Base-by-base conservation (phyloP, 2,797 vertebrate species). In the Chaunax sp. region DNA sequence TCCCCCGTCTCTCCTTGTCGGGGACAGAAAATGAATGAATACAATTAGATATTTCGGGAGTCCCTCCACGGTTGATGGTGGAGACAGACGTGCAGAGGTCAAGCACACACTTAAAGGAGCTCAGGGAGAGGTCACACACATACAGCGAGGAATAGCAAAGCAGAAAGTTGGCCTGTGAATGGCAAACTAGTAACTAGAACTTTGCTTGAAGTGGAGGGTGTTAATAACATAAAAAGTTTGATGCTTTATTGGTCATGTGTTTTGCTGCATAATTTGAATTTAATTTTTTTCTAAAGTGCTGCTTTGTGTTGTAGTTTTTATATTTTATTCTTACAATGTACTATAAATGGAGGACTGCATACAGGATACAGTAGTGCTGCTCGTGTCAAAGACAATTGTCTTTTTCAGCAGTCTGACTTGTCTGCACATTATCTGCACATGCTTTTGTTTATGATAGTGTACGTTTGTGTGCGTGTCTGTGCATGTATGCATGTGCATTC, bases 21-120 rank as follows among this genome's bases (percentile, higher is more conserved):
- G 81, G 91, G 84, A 80, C 81, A 90, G 87, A 93, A 95, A 95
- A 94, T 88, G 90, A 95, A 93, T 93, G 89, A 94, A 94, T 94
- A 94, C 91, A 94, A 92, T 95, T 94, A 94, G 90, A 91, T 94
- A 87, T 92, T 94, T 94, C 69, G 89, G 82, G 87, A 93, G 88
- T 88, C 85, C 72, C 78, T 80, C 80, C 72, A 80, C 56, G 63
- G 76, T 78, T 77, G 79, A 90, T 62, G 1, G 62, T 76, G 73
- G 73, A 80, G 80, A 84, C 77, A 87, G 77, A 82, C 81, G 23
- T 47, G 13, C 84, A 84, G 88, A 87, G 89, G 88, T 89, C 86
- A 86, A 70, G 61, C 75, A 5, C 70, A 50, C 78, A 81, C 1
- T 19, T 77, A 77, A 75, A 79, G 78, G 75, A 72, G 78, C 77